A percentile compares a stretch with the other conserved stretches of the same genome.
Conservation (phyloP, 2,113 vertebrate species). For the Ammodytes dubius region DNA sequence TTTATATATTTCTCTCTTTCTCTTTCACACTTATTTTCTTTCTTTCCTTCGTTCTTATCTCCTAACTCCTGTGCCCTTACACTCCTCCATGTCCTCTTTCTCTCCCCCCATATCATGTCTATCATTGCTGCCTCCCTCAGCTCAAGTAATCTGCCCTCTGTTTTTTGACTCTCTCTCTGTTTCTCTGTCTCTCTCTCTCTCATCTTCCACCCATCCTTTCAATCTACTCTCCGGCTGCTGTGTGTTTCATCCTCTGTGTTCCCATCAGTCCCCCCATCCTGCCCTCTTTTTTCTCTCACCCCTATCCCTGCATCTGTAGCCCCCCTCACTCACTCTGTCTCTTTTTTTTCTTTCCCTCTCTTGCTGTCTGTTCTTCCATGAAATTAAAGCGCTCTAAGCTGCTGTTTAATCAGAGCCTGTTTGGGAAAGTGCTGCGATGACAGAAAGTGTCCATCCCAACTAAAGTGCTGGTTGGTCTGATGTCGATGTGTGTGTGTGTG, state of each 20-base stretch:
- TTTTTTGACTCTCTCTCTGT: constrained; percentile 44
- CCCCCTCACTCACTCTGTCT: neutral
- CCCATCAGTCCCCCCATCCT: constrained; percentile 21
- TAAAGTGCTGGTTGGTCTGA: too few relatives aligned
- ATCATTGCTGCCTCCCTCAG: constrained; percentile 47
- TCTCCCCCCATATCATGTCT: constrained; percentile 51
- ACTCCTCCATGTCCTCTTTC: constrained; percentile 24
- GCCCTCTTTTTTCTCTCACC: constrained; percentile 20
- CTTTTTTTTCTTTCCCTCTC: constrained; percentile 55
- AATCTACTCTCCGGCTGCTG: constrained; percentile 43
- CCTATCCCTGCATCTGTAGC: constrained; percentile 49
- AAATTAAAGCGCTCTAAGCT: constrained; percentile 86
- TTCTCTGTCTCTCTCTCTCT: constrained; percentile 46
- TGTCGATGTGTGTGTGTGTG: too few relatives aligned
- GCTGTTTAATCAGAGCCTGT: constrained; percentile 83
- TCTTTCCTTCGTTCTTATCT: constrained; percentile 57
- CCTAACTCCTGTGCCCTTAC: constrained; percentile 33
- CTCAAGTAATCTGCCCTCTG: constrained; percentile 47
- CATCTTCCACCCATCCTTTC: constrained; percentile 57
- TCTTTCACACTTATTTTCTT: constrained; percentile 48
- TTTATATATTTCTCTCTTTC: constrained; percentile 56
- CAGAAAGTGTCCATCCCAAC: constrained; percentile 74
- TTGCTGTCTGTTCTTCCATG: constrained; percentile 86
- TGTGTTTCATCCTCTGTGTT: constrained; percentile 50
- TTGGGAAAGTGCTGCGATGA: constrained; percentile 83